phyloP scores from a whole-genome alignment of 1,140 invertebrate genomes.

The Aphelinus certus region DNA sequence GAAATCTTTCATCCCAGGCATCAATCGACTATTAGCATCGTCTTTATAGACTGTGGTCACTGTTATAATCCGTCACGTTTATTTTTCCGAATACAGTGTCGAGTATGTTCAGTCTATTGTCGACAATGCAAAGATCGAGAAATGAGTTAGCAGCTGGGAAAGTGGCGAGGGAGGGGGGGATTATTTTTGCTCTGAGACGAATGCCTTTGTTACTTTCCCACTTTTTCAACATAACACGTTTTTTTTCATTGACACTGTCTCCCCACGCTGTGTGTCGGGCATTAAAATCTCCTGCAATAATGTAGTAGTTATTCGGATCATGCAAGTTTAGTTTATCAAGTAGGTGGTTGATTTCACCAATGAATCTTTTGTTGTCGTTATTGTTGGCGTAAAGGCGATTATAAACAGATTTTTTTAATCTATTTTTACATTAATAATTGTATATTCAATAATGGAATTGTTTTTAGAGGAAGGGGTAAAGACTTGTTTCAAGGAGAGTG shows the following conservation, averaged over 20 bases:
- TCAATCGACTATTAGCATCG: too few species aligned
- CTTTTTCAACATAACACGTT: conserved; percentile 29
- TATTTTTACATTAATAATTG: conserved; percentile 39
- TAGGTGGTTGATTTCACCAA: conserved; percentile 35
- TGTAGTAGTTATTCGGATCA: too few species aligned
- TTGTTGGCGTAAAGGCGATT: conserved; percentile 39
- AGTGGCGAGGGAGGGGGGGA: conserved; percentile 35
- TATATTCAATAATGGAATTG: conserved; percentile 37
- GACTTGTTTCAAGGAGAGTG: conserved; percentile 7
- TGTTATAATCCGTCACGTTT: neutral
- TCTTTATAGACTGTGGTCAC: neutral
- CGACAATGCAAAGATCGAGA: conserved; percentile 40
- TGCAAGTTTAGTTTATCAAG: conserved; percentile 22
- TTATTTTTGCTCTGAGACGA: conserved; percentile 32
- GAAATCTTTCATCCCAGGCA: too few species aligned
- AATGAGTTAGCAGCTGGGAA: conserved; percentile 32
- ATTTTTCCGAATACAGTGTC: neutral
- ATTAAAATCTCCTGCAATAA: conserved; percentile 29
- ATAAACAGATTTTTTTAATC: conserved; percentile 35
- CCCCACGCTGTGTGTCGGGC: conserved; percentile 39
- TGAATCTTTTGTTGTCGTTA: conserved; percentile 33
- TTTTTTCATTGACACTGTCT: conserved; percentile 26
- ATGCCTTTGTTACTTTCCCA: conserved; percentile 37
- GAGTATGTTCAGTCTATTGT: neutral
- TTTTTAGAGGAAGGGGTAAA: neutral